Evolutionary conservation across 2,113 vertebrate genomes (phyloP).

Genomic region (Lycaon pictus): DNA sequence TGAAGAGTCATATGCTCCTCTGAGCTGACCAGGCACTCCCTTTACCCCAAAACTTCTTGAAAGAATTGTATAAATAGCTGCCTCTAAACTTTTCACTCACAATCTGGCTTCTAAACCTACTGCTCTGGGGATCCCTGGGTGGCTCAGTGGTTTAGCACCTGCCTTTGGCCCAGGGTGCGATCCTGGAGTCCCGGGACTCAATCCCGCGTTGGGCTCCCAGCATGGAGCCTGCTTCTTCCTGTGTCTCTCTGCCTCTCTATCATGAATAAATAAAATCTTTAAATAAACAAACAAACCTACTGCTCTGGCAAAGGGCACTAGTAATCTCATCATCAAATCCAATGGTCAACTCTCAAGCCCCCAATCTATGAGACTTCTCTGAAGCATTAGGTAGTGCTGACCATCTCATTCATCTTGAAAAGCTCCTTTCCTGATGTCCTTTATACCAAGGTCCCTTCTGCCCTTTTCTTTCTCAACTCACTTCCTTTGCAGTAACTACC

Average conservation of each 20-base stretch:
- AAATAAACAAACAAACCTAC: not conserved
- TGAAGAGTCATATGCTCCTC: not conserved
- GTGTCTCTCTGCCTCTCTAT: too few species aligned
- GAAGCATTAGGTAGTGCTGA: not conserved
- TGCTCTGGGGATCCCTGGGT: not conserved
- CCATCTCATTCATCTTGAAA: not conserved
- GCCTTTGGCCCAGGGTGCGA: too few species aligned
- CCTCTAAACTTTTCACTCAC: not conserved
- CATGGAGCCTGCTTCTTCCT: too few species aligned
- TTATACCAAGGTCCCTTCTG: not conserved
- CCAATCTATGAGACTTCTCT: not conserved
- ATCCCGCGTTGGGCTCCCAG: too few species aligned
- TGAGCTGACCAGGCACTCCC: not conserved
- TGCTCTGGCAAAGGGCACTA: constrained; percentile 47
- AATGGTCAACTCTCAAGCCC: not conserved
- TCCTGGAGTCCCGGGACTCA: too few species aligned
- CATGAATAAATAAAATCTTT: too few species aligned
- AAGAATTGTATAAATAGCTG: not conserved
- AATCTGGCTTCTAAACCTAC: not conserved
- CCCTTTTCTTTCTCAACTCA: constrained; percentile 19
- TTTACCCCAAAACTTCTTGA: not conserved
- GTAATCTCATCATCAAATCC: constrained; percentile 1
- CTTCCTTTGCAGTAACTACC: not conserved
- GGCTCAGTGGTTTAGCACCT: too few species aligned
- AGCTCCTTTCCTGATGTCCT: constrained; percentile 14